Evolutionary conservation across 2,888 invertebrate species (phyloP).

Genomic region (Corythucha ciliata): DNA sequence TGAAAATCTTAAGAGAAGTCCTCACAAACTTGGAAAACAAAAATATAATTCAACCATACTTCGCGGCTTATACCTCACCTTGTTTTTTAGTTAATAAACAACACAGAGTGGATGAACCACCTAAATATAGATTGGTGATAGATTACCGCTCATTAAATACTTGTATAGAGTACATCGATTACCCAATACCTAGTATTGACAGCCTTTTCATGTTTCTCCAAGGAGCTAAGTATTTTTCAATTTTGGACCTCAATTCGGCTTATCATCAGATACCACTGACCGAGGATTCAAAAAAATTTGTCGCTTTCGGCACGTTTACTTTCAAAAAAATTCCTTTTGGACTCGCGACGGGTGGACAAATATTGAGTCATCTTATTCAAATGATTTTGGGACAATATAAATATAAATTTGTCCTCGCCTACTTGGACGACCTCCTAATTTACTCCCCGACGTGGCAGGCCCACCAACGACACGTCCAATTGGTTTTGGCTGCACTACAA

Average conservation of each 20-base stretch:
- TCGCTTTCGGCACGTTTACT: slow-evolving; percentile 22
- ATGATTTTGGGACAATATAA: slow-evolving; percentile 24
- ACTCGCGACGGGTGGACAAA: slow-evolving; percentile 22
- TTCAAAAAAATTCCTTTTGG: slow-evolving; percentile 27
- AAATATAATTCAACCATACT: too few relatives aligned
- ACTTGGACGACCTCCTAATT: slow-evolving; percentile 28
- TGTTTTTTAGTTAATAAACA: slow-evolving; percentile 17
- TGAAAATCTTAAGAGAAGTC: too few relatives aligned
- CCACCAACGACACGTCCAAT: slow-evolving; percentile 20
- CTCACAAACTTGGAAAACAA: too few relatives aligned
- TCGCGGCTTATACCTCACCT: too few relatives aligned
- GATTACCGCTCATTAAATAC: slow-evolving; percentile 27
- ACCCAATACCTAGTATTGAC: slow-evolving; percentile 8
- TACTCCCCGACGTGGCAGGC: slow-evolving; percentile 20
- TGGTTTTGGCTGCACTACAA: slow-evolving; percentile 24
- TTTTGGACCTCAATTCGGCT: slow-evolving; percentile 26
- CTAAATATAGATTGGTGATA: slow-evolving; percentile 30
- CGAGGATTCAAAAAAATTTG: slow-evolving; percentile 8
- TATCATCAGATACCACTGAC: slow-evolving; percentile 26
- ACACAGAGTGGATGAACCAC: not conserved
- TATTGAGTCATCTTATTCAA: slow-evolving; percentile 21
- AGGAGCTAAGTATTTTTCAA: slow-evolving; percentile 20
- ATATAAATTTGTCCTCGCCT: slow-evolving; percentile 26
- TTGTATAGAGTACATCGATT: slow-evolving; percentile 4
- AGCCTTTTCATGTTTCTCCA: not conserved